Evolutionary conservation across 2,113 vertebrate species (phyloP), one percentile per base, ranked within the genome.

Genomic region (Notothenia rossii): DNA sequence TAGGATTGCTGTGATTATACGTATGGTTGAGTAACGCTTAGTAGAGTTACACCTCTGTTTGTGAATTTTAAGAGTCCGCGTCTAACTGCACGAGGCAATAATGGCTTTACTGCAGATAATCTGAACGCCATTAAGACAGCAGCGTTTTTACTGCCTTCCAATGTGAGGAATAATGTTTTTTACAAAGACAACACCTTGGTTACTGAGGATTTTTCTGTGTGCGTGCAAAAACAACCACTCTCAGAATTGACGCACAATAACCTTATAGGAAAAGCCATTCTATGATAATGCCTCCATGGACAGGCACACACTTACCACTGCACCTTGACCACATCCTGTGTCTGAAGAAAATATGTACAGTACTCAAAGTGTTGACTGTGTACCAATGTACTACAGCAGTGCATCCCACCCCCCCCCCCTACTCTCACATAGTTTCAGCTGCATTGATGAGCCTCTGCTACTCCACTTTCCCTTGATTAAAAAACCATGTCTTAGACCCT

Each of bases 401-500:
- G 36, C 36, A 40, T 7, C 36, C 36, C 25, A 22, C 2, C 25
- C 36, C 36, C 36, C 6, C 36, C 36, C 5, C 36, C 5, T 7
- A 40, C 36, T 7, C 36, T 7, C 36, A 40, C 36, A 40, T 40
- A 40, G 36, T 40, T 40, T 40, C 36, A 40, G 36, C 36, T 76
- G 60, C 74, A 65, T 75, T 75, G 60, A 15, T 56, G 58, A 53
- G 67, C 51, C 22, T 36, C 40, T 11, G 58, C 68, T 29, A 9
- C 11, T 33, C 10, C 7, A 40, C 36, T 40, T 40, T 40, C n/a
- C 50, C 65, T 67, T 17, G 13, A 63, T 67, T 82, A n/a, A 73
- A 72, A 82, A n/a, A 60, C 15, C 71, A 72, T 6, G 7, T 69
- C 62, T 10, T 51, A 53, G 61, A 51, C 49, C 18, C 54, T 70